phyloP scores from a whole-genome alignment of 1,140 invertebrate genomes.

The Odontomachus brunneus region DNA sequence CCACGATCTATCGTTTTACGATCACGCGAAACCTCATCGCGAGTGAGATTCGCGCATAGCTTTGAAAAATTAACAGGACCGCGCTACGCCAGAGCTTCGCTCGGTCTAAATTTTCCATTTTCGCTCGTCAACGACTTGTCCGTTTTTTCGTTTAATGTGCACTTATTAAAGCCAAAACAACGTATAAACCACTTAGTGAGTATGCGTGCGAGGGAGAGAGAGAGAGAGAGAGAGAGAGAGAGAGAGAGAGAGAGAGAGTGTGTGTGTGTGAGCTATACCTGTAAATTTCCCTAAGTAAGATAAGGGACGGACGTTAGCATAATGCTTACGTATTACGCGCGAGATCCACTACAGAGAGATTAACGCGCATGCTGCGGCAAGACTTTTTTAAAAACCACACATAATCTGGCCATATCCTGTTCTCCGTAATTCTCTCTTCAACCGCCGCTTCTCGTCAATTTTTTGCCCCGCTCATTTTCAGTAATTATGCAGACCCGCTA shows the following conservation, averaged over 20 bases:
- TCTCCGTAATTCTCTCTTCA: constrained; percentile 25
- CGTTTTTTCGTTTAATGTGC: not conserved
- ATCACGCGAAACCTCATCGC: constrained; percentile 36
- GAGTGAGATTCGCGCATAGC: constrained; percentile 16
- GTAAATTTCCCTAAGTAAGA: constrained; percentile 8
- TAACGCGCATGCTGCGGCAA: not conserved
- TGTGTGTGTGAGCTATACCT: not conserved
- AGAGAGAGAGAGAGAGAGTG: too few relatives aligned
- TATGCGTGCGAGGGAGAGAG: too few relatives aligned
- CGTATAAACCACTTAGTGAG: not conserved
- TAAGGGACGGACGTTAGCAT: constrained; percentile 25
- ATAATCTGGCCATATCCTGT: not conserved
- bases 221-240: too few relatives aligned
- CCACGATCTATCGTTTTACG: constrained; percentile 34
- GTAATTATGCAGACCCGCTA: not conserved
- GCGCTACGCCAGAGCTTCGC: not conserved
- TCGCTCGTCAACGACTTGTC: not conserved
- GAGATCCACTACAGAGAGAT: constrained; percentile 6
- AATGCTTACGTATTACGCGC: constrained; percentile 20
- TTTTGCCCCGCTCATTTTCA: not conserved
- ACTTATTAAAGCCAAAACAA: not conserved
- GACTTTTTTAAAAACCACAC: not conserved
- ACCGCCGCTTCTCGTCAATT: not conserved
- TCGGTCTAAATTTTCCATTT: not conserved
- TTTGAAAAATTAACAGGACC: constrained; percentile 35